These are phyloP conservation scores for Alosa sapidissima DNA, from an alignment of 2,797 vertebrate species.

Conservation along the genomic window DNA sequence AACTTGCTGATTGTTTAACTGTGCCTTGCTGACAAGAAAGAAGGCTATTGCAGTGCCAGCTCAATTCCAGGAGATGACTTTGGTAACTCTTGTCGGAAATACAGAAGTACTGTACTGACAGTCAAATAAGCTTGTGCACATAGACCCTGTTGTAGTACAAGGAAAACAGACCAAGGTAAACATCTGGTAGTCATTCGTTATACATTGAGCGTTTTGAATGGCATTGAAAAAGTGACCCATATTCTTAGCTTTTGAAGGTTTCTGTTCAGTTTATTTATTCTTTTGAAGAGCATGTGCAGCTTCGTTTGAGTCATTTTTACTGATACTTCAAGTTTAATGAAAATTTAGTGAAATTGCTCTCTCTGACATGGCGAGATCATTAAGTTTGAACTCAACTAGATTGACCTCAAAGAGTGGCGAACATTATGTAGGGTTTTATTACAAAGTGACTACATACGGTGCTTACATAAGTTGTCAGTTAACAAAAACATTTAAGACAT, in stretches of 20 bases:
- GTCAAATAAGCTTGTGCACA: background rate
- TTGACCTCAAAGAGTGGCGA: background rate
- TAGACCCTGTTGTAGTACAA: background rate
- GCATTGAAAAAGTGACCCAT: background rate
- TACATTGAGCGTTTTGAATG: slow-evolving; percentile 18
- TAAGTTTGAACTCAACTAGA: background rate
- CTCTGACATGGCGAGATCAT: background rate
- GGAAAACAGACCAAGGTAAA: slow-evolving; percentile 8
- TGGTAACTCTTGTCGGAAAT: slow-evolving; percentile 22
- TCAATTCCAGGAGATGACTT: background rate
- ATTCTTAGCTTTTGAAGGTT: slow-evolving; percentile 8
- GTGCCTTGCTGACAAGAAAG: slow-evolving; percentile 7
- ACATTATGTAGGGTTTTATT: background rate
- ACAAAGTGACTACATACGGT: background rate
- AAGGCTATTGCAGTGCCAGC: background rate
- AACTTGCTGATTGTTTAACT: slow-evolving; percentile 11
- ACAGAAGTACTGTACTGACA: background rate
- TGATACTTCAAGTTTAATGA: slow-evolving; percentile 6
- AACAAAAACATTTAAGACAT: background rate
- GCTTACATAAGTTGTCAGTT: background rate
- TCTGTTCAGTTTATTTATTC: slow-evolving; percentile 1
- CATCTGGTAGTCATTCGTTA: slow-evolving; percentile 20
- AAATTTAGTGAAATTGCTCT: slow-evolving; percentile 16
- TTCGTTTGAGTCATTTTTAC: background rate
- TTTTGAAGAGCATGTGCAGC: slow-evolving; percentile 23